Base-by-base conservation (phyloP, 2,113 vertebrate genomes). In the Piaya cayana region DNA sequence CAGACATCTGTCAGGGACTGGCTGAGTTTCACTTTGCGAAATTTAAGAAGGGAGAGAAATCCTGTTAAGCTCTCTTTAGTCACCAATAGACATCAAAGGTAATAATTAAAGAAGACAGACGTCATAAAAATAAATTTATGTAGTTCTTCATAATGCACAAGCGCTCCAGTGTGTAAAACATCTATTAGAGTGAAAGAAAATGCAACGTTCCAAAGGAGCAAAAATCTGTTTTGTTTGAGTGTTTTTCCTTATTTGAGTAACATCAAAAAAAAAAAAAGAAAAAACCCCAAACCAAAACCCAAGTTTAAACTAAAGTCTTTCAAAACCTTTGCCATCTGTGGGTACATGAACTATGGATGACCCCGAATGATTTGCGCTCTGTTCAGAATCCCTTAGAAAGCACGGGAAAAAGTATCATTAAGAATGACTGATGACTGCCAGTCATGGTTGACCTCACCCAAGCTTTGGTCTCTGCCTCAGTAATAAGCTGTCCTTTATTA, bases 401-500 rank as follows among this genome's bases (percentile, higher is more conserved):
- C 98, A 95, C 59, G 97, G 98, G 98, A 97, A 98, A 98, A 98
- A 98, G 98, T 98, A 98, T 99, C 98, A 99, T 99, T 99, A 99
- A 98, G 98, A 97, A 98, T 99, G 99, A 99, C 98, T 99, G 99
- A 99, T 99, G 98, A 99, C 98, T 98, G 98, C 98, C 98, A 98
- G 98, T 98, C 98, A 98, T 98, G 98, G 98, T 97, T 98, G 98
- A 99, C 98, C 98, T 98, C 98, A 98, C 95, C 98, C 98, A 96
- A 98, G 98, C 98, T 98, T 98, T 98, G 98, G 98, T 98, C 98
- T 98, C 98, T 98, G 98, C 98, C 98, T 98, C 97, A 97, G 98
- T 98, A 98, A 98, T 98, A 98, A 98, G 98, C 98, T 97, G 97
- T 93, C 97, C 98, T 98, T 98, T 98, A 98, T 98, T 98, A 98